These are phyloP conservation scores for Platorchestia sp. DNA, from an alignment of 1,140 invertebrate species.

Conservation along the genomic window DNA sequence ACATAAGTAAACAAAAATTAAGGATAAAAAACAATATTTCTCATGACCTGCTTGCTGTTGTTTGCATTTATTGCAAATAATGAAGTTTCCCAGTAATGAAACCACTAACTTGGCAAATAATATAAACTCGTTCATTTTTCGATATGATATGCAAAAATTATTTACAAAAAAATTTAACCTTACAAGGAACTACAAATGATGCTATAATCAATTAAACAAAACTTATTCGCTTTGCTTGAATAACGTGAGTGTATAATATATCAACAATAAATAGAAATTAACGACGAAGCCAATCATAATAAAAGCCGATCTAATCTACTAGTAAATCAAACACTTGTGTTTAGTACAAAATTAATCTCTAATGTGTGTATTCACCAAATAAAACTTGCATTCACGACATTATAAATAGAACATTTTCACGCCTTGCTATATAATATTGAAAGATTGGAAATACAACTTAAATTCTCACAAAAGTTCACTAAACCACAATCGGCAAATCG, in stretches of 20 bases:
- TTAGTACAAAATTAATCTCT: neutral
- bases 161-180: too few species aligned
- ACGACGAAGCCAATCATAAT: neutral
- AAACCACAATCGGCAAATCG: slow-evolving; percentile 15
- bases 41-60: too few species aligned
- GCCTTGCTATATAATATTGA: neutral
- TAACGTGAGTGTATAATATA: neutral
- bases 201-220: too few species aligned
- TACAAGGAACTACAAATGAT: too few species aligned
- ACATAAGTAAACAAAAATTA: too few species aligned
- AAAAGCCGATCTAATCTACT: neutral
- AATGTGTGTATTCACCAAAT: neutral
- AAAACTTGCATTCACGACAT: neutral
- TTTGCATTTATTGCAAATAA: too few species aligned
- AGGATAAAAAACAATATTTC: too few species aligned
- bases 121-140: too few species aligned
- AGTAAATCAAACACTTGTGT: neutral
- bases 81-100: too few species aligned
- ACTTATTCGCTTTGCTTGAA: neutral
- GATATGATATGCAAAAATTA: too few species aligned
- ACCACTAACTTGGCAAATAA: too few species aligned
- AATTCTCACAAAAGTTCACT: neutral
- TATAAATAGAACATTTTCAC: neutral
- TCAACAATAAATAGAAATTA: neutral
- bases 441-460: neutral